Conservation (phyloP, 2,113 vertebrate species). For the Odocoileus virginianus region DNA sequence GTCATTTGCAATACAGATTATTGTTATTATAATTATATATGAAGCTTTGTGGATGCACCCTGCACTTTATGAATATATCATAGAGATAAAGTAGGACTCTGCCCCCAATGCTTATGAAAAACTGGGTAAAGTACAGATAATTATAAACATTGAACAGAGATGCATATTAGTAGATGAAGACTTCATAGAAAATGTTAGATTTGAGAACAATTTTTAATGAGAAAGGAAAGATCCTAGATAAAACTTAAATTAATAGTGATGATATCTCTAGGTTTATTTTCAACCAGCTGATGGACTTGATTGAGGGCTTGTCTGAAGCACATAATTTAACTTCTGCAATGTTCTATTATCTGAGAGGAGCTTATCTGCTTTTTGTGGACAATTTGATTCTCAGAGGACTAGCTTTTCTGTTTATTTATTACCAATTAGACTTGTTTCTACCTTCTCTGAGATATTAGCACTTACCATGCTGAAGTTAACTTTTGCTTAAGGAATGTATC, state of each 20-base stretch:
- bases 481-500: neutral
- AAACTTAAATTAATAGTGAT: conserved; percentile 46
- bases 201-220: conserved; percentile 44
- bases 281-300: conserved; percentile 28
- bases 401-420: conserved; percentile 35
- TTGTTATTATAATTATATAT: conserved; percentile 54
- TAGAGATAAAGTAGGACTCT: conserved; percentile 11
- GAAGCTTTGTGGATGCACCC: conserved; percentile 31
- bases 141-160: conserved; percentile 31
- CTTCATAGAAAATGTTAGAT: conserved; percentile 33
- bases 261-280: conserved; percentile 27
- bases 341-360: conserved; percentile 24
- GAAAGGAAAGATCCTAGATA: conserved; percentile 31
- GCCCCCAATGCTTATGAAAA: neutral
- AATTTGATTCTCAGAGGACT: conserved; percentile 33
- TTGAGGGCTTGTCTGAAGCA: conserved; percentile 24
- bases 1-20: conserved; percentile 52
- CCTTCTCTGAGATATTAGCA: neutral
- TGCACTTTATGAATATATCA: conserved; percentile 38
- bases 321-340: conserved; percentile 43
- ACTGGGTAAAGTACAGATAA: conserved; percentile 30
- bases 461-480: neutral
- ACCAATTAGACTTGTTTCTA: neutral
- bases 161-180: conserved; percentile 30
- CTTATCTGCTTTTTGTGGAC: conserved; percentile 47